These are phyloP conservation scores for Ataeniobius toweri DNA, from an alignment of 2,797 vertebrate species.

Conservation along the genomic window DNA sequence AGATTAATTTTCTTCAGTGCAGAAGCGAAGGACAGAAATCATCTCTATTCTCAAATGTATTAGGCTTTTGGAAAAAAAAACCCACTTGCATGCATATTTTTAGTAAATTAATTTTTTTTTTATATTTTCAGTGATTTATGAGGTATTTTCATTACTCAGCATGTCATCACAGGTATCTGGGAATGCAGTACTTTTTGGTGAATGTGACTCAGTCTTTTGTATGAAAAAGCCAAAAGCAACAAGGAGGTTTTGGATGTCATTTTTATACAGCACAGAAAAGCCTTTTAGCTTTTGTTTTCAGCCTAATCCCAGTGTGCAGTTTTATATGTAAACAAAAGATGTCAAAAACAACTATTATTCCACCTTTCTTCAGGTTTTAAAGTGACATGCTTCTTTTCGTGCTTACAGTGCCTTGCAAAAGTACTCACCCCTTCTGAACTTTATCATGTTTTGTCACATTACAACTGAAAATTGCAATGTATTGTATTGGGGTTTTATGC, in stretches of 20 bases:
- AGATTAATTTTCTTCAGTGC: not conserved
- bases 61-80: not conserved
- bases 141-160: not conserved
- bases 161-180: not conserved
- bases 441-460: not conserved
- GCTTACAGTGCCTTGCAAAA: not conserved
- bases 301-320: not conserved
- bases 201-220: constrained; percentile 1
- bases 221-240: not conserved
- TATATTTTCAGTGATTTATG: not conserved
- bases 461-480: not conserved
- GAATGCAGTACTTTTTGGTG: not conserved
- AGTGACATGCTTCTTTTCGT: not conserved
- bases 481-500: not conserved
- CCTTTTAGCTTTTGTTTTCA: not conserved
- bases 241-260: no score
- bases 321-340: not conserved
- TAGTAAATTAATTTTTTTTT: not conserved
- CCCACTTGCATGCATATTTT: not conserved
- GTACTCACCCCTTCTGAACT: not conserved
- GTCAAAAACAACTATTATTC: not conserved
- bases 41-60: not conserved
- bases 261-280: not conserved
- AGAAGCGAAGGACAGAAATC: not conserved
- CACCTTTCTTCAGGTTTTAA: not conserved